Evolutionary conservation across 2,113 vertebrate species (phyloP).

Genomic region (Parus major): DNA sequence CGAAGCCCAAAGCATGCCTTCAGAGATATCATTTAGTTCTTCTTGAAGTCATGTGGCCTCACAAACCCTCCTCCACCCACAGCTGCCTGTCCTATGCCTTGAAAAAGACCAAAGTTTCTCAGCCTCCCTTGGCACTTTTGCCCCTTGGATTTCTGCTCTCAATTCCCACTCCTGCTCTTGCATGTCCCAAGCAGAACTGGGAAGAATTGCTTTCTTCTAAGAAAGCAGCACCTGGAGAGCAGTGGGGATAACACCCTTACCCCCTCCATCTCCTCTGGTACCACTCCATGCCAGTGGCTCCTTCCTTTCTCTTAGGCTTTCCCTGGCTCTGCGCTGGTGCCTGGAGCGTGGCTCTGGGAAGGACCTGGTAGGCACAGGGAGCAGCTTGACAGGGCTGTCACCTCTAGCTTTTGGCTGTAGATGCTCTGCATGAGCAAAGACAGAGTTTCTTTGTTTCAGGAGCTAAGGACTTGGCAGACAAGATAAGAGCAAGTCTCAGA

Average conservation of each 20-base stretch:
- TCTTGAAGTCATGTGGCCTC: background rate
- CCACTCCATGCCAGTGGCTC: too few relatives aligned
- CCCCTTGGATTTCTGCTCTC: background rate
- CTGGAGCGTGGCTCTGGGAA: background rate
- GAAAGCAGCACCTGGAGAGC: background rate
- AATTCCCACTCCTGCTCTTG: background rate
- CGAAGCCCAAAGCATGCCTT: fast-evolving
- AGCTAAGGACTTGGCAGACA: constrained; percentile 5
- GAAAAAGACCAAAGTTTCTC: background rate
- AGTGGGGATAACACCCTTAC: background rate
- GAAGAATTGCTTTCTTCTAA: background rate
- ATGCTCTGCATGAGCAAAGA: background rate
- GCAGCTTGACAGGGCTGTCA: background rate
- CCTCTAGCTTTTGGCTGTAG: background rate
- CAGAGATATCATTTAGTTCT: background rate
- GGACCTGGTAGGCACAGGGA: background rate
- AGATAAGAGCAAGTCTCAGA: background rate
- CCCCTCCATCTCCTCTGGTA: background rate
- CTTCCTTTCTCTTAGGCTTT: background rate
- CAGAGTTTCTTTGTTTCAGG: constrained; percentile 25
- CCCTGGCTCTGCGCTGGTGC: background rate
- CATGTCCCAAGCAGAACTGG: background rate
- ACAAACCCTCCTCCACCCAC: background rate
- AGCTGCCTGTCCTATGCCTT: background rate
- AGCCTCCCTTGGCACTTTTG: background rate